Conservation (phyloP, 2,888 invertebrate genomes). For the Chouioia cunea region DNA sequence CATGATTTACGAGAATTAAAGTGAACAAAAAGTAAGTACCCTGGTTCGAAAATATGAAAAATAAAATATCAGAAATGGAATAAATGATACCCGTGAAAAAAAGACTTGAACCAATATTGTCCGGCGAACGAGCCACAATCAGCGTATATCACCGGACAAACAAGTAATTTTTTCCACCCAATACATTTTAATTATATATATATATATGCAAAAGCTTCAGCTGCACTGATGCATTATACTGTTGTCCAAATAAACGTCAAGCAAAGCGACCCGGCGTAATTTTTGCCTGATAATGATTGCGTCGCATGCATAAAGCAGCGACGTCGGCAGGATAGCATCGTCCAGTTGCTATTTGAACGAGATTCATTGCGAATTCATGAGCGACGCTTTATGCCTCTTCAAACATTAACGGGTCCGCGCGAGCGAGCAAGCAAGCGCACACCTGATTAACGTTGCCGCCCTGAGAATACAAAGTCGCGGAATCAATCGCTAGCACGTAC, state of each 20-base stretch:
- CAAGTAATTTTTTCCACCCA: too few species aligned
- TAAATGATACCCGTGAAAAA: too few species aligned
- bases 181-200: too few species aligned
- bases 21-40: too few species aligned
- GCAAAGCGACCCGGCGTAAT: background rate
- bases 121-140: too few species aligned
- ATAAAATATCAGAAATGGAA: too few species aligned
- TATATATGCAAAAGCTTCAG: constrained; percentile 3
- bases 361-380: constrained; percentile 45
- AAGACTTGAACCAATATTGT: too few species aligned
- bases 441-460: constrained; percentile 39
- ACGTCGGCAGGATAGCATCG: constrained; percentile 17
- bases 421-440: constrained; percentile 1
- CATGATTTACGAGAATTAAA: too few species aligned
- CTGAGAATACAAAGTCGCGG: constrained; percentile 35
- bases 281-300: constrained; percentile 10
- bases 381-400: constrained; percentile 40
- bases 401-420: constrained; percentile 36
- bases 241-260: too few species aligned
- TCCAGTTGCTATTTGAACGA: constrained; percentile 29
- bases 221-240: background rate
- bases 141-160: too few species aligned
- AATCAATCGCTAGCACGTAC: constrained; percentile 29
- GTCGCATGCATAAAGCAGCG: constrained; percentile 17
- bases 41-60: too few species aligned